A percentile compares a stretch with the other conserved stretches of the same genome.
These are phyloP conservation scores for Ariolimax columbianus DNA, from an alignment of 2,888 invertebrate species.

Conservation along the genomic window DNA sequence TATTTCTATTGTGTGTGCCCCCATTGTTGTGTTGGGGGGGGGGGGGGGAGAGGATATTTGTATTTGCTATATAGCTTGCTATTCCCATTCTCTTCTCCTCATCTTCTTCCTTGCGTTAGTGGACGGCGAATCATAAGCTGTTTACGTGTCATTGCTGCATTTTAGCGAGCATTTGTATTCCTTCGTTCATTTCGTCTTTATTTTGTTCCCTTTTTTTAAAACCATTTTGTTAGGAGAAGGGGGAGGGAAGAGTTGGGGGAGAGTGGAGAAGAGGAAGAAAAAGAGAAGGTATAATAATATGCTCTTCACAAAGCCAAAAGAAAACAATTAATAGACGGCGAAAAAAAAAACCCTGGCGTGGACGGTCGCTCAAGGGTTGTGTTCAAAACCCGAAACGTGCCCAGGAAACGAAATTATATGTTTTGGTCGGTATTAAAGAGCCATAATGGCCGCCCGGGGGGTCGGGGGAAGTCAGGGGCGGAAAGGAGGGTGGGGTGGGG, in stretches of 20 bases:
- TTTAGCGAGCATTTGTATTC: background rate
- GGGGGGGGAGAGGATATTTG: slow-evolving; percentile 13
- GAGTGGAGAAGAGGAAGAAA: background rate
- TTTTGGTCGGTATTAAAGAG: slow-evolving; percentile 2
- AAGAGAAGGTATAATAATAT: background rate
- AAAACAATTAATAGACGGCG: too few relatives aligned
- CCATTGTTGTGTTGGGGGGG: slow-evolving; percentile 10
- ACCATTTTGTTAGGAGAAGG: background rate
- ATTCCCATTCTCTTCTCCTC: background rate
- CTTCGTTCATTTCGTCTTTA: background rate
- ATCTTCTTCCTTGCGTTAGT: background rate
- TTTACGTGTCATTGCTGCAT: background rate
- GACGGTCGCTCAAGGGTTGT: background rate
- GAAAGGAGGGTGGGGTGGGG: too few relatives aligned
- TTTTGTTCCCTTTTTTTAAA: too few relatives aligned
- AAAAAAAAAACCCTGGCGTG: too few relatives aligned
- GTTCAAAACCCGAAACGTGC: slow-evolving; percentile 10
- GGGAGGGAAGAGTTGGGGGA: background rate
- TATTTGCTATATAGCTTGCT: background rate
- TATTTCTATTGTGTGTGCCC: background rate
- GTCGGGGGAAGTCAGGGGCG: too few relatives aligned
- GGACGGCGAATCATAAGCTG: too few relatives aligned
- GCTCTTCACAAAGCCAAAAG: too few relatives aligned
- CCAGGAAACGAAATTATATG: slow-evolving; percentile 30
- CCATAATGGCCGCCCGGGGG: background rate